Conservation (phyloP, 2,888 invertebrate species). For the Dione vanillae region DNA sequence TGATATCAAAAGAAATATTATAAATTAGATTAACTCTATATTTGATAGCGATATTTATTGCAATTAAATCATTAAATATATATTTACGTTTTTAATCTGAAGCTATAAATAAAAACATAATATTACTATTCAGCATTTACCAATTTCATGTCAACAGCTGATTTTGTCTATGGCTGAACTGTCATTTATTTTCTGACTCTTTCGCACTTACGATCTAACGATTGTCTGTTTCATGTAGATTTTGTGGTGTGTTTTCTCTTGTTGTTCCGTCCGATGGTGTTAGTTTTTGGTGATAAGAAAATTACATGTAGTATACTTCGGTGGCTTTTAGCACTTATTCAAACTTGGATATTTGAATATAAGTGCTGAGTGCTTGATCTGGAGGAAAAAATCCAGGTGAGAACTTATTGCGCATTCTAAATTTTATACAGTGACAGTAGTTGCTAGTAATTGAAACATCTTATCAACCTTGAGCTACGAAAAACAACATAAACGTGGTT, state of each 20-base stretch:
- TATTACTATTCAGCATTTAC: conserved; percentile 13
- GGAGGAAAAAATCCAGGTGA: conserved; percentile 62
- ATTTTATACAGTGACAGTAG: conserved; percentile 67
- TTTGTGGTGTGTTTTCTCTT: conserved; percentile 69
- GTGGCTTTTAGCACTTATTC: conserved; percentile 61
- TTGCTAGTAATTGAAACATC: conserved; percentile 61
- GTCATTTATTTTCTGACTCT: conserved; percentile 43
- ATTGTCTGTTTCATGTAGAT: conserved; percentile 52
- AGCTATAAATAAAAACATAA: background rate
- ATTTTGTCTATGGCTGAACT: conserved; percentile 57
- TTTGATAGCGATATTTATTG: no score
- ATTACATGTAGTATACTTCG: conserved; percentile 59
- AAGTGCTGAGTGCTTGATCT: conserved; percentile 53
- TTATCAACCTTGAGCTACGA: conserved; percentile 73
- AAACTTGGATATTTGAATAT: conserved; percentile 61
- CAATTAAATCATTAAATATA: background rate
- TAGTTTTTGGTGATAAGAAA: conserved; percentile 67
- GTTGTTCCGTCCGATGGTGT: conserved; percentile 69
- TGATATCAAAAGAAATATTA: no score
- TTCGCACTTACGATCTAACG: conserved; percentile 53
- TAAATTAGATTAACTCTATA: no score
- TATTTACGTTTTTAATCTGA: background rate
- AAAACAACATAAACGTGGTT: conserved; percentile 36
- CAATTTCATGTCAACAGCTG: conserved; percentile 58
- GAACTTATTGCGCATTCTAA: conserved; percentile 70